Evolutionary conservation across 2,888 invertebrate species (phyloP), one percentile per base, ranked within the genome.

Genomic region (Zeuzera pyrina): DNA sequence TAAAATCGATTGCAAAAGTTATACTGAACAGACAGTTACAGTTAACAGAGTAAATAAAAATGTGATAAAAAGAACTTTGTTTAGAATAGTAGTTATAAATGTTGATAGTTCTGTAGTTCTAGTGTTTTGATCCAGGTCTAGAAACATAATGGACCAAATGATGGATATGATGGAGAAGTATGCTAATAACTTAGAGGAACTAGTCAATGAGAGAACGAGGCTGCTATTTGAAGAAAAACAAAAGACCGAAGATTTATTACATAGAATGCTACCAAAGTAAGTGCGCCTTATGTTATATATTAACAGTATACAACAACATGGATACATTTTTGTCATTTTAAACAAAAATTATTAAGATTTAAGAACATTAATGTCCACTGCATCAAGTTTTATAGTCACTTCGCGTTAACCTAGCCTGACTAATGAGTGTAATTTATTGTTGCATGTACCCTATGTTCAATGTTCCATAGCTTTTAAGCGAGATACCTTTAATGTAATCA

Each of bases 161-260:
- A 95, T 97, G 91, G 92, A 93, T 53, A 95, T 96, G 94, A 95
- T 97, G 95, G 97, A 95, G 70, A 95, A 94, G 60, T 96, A 97
- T 74, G 95, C 96, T 36, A 93, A 94, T 71, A 94, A 97, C 84
- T 88, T 97, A 76, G 97, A 97, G 78, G 95, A 95, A 71, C 88
- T 97, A 79, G 97, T 97, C 62, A 91, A 88, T 57, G 95, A 97
- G 79, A 87, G 97, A 56, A 97, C 97, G 43, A 89, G 92, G 63
- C 87, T 94, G 59, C 85, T 97, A 56, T 90, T 89, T 58, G 95
- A 95, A 76, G 96, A 97, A 70, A 96, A 97, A 68, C 91, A 93
- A 71, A 95, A 96, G 84, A 95, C 95, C 11, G 83, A 97, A 84
- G 94, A 95, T 77, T 85, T 97, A 45, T 86, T 97, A 43, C 94